These are phyloP conservation scores for Hypomecis atomaria DNA, from an alignment of 2,888 invertebrate genomes.

Conservation along the genomic window DNA sequence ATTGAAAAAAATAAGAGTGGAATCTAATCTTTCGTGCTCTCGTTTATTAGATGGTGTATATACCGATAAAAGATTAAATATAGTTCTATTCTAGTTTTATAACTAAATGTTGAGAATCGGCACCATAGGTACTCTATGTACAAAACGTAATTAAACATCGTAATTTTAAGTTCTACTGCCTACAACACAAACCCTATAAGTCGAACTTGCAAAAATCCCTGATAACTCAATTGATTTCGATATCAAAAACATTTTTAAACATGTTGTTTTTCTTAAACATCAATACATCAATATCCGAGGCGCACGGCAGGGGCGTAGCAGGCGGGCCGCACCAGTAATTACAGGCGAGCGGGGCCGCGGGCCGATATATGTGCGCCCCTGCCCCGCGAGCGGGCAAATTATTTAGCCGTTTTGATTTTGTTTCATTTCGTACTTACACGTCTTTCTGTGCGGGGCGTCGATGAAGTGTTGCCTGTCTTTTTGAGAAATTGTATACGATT, in stretches of 20 bases:
- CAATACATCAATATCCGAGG: constrained; percentile 73
- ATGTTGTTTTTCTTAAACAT: constrained; percentile 58
- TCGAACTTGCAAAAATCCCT: constrained; percentile 5
- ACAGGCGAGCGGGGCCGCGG: constrained; percentile 71
- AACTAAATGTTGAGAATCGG: no score
- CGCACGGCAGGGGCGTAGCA: constrained; percentile 63
- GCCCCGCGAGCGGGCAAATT: constrained; percentile 68
- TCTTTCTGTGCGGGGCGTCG: constrained; percentile 51
- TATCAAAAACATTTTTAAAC: constrained; percentile 54
- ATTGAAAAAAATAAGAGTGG: no score
- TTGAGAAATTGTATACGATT: no score
- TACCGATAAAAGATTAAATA: no score
- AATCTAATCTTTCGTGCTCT: no score
- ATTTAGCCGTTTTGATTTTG: constrained; percentile 81
- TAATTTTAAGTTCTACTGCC: no score
- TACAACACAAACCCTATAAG: not conserved
- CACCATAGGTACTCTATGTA: no score
- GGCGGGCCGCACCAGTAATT: constrained; percentile 71
- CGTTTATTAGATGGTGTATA: no score
- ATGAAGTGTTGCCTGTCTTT: not conserved
- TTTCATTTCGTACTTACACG: constrained; percentile 67
- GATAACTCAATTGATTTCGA: constrained; percentile 50
- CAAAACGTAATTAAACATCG: no score
- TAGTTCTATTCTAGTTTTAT: no score
- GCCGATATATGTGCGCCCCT: constrained; percentile 66